Base-by-base conservation (phyloP, 2,888 invertebrate species). In the Mimachlamys varia region DNA sequence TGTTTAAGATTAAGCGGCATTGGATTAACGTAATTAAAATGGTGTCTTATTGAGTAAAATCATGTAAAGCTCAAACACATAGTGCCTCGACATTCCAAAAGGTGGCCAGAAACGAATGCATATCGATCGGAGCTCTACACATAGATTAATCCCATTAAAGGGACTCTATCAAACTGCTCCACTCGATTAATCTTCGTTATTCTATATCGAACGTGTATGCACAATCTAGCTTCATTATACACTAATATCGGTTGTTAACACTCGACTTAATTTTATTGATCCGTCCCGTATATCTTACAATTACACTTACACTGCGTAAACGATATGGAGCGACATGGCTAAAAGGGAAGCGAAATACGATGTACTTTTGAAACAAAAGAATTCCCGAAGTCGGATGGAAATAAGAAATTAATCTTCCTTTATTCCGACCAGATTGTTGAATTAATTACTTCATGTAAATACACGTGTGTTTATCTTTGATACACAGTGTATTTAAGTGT, bases 171-270 rank as follows among this genome's bases (percentile, higher is more conserved):
- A 19, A 58, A 58, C 58, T 58, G n/a, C 58, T 58, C 22, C 58
- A 58, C 58, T 22, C 15, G 58, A 58, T 58, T 58, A 58, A 58
- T 19, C 58, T 58, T 58, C 22, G 19, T 58, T 58, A 58, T 22
- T n/a, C 58, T 58, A 22, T 58, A 58, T 58, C 58, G 58, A 58
- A 22, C 58, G 58, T 58, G 0, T 58, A 58, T 10, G 22, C 58
- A 58, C 58, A 58, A 58, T 58, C 58, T 58, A 22, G 58, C 58
- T 58, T 58, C 58, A 58, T 58, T 58, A 58, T 58, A 58, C 19
- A 58, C 19, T 58, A 58, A 58, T 22, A 22, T 58, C 58, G 2
- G 19, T 19, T 58, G 58, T 58, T 58, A 58, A 58, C 58, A 58
- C 58, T n/a, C 22, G 58, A 58, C 58, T 58, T 58, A 22, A 58